Evolutionary conservation across 2,888 invertebrate genomes (phyloP).

Genomic region (Leucania comma): DNA sequence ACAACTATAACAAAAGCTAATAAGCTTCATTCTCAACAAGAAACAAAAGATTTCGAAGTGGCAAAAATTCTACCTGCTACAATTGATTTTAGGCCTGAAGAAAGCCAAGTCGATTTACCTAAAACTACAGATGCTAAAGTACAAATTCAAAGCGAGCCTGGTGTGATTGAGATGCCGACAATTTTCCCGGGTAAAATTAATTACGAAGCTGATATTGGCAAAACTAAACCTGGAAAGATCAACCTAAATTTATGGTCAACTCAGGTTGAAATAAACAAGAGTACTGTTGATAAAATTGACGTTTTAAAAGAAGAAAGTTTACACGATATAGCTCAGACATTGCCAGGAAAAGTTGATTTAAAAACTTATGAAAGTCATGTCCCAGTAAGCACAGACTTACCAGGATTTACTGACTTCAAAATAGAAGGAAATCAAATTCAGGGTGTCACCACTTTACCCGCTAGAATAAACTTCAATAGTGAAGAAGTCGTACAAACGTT

Average conservation of each 20-base stretch:
- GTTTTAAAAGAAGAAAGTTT: constrained; percentile 35
- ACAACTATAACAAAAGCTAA: constrained; percentile 1
- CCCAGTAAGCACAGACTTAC: constrained; percentile 39
- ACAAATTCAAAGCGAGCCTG: constrained; percentile 16
- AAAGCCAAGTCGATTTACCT: background rate
- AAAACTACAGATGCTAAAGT: background rate
- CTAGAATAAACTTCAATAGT: background rate
- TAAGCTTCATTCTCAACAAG: constrained; percentile 1
- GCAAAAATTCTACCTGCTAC: constrained; percentile 13
- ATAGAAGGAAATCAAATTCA: constrained; percentile 14
- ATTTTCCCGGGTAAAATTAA: constrained; percentile 32
- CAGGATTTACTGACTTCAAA: constrained; percentile 25
- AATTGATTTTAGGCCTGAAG: background rate
- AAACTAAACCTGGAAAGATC: constrained; percentile 47
- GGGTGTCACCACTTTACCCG: constrained; percentile 16
- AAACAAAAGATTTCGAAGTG: constrained; percentile 1
- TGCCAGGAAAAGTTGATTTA: constrained; percentile 33
- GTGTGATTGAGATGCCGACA: constrained; percentile 34
- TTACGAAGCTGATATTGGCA: constrained; percentile 53
- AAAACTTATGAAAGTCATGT: constrained; percentile 23
- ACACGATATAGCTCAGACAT: constrained; percentile 34
- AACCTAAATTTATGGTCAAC: constrained; percentile 46
- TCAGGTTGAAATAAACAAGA: constrained; percentile 47
- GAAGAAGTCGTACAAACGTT: background rate
- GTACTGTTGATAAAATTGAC: constrained; percentile 36